Base-by-base conservation (phyloP, 2,113 vertebrate species). In the Balaenoptera acutorostrata region DNA sequence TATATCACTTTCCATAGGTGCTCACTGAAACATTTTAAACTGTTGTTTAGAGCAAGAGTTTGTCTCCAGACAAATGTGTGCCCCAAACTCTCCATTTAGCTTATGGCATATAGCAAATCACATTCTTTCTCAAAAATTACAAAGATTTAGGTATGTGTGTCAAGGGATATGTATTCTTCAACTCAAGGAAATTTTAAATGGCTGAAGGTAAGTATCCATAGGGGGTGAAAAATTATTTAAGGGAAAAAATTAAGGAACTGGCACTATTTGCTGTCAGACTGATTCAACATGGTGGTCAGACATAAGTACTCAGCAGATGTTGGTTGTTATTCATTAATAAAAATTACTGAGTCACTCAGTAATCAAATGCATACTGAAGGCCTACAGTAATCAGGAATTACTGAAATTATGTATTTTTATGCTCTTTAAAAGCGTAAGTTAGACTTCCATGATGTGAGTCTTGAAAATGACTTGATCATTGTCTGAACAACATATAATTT, bases 1-100 rank as follows among this genome's bases (percentile, higher is more conserved):
- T 97, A n/a, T 57, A 85, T 97, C 55, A 92, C 78, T 89, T 92
- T 95, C 92, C 97, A 55, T 88, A 88, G 87, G 20, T 90, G 27
- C 72, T 86, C 90, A 61, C 39, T 36, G 33, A 93, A 95, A 88
- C 74, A 78, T 74, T 97, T 97, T 86, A 93, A 95, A 96, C 18
- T 95, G 75, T 93, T 97, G 91, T 90, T 96, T 84, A 88, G 83
- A 49, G 89, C 61, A 95, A 57, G 46, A 66, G 20, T 97, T 78
- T 95, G 41, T 69, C 86, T 98, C 90, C 31, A 93, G 93, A 92
- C 55, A 87, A 92, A 95, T 93, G 14, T 88, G n/a, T 86, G 59
- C 71, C 20, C 52, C 88, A 91, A 89, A 96, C 18, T 95, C 63
- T 82, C 33, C 81, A 87, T 80, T 96, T 44, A 82, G n/a, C n/a